These are phyloP conservation scores for Megaceryle alcyon DNA, from an alignment of 2,797 vertebrate genomes.

Conservation along the genomic window DNA sequence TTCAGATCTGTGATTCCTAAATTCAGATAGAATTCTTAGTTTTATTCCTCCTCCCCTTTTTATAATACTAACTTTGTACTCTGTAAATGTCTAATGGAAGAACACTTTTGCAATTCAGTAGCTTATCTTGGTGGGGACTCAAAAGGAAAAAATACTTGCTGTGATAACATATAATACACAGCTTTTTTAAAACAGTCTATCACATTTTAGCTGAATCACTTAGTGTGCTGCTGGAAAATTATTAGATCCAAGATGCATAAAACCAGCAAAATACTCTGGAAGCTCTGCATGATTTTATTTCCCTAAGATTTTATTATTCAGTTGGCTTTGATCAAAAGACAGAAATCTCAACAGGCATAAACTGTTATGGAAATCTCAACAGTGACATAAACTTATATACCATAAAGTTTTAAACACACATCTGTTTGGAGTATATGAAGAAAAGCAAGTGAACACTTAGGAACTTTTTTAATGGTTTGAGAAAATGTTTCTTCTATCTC, in stretches of 20 bases:
- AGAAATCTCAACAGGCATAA: neutral
- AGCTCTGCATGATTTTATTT: neutral
- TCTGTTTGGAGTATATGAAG: neutral
- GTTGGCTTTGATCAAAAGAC: neutral
- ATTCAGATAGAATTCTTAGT: neutral
- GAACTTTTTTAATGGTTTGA: neutral
- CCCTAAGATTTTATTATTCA: neutral
- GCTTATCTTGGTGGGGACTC: neutral
- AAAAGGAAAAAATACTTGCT: neutral
- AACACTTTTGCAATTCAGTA: neutral
- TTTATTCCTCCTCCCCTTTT: neutral
- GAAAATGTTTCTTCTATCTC: neutral
- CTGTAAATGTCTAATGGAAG: neutral
- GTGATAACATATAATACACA: neutral
- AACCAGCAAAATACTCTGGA: neutral
- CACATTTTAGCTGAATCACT: neutral
- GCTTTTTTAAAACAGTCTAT: neutral
- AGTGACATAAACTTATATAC: neutral
- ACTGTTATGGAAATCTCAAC: neutral
- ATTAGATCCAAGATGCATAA: neutral
- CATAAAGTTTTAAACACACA: constrained; percentile 20
- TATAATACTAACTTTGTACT: neutral
- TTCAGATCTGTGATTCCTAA: neutral
- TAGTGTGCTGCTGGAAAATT: neutral
- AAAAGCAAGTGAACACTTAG: neutral